These are phyloP conservation scores for Sinocyclocheilus anshuiensis DNA, from an alignment of 2,113 vertebrate genomes.

Conservation along the genomic window DNA sequence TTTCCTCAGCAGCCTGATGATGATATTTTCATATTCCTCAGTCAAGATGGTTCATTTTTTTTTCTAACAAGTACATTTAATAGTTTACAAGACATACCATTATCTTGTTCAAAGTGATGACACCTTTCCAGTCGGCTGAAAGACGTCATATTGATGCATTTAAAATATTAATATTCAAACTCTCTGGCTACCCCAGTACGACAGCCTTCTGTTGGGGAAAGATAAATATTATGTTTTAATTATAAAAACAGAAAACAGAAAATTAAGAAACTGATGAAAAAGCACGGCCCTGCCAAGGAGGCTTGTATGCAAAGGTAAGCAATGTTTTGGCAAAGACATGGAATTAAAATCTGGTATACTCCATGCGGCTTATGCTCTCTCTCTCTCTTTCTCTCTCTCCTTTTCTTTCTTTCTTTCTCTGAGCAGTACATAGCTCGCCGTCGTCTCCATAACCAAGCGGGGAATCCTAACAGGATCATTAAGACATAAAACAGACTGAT, in stretches of 20 bases:
- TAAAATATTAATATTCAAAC: slow-evolving; percentile 82
- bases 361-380: slow-evolving; percentile 66
- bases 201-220: slow-evolving; percentile 83
- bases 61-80: slow-evolving; percentile 44
- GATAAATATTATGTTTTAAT: slow-evolving; percentile 87
- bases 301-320: slow-evolving; percentile 73
- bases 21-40: slow-evolving; percentile 10
- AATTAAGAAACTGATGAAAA: slow-evolving; percentile 68
- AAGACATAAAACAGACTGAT: slow-evolving; percentile 79
- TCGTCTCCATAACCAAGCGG: slow-evolving; percentile 71
- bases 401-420: slow-evolving; percentile 35
- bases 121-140: slow-evolving; percentile 62
- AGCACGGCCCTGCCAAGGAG: slow-evolving; percentile 56
- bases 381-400: slow-evolving; percentile 16
- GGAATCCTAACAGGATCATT: slow-evolving; percentile 80
- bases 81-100: slow-evolving; percentile 48
- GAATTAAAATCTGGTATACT: slow-evolving; percentile 72
- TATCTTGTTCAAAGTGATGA: slow-evolving; percentile 68
- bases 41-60: background rate
- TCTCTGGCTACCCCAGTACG: slow-evolving; percentile 77
- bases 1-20: slow-evolving; percentile 6
- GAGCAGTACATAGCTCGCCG: slow-evolving; percentile 60
- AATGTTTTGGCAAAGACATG: slow-evolving; percentile 72
- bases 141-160: slow-evolving; percentile 80
- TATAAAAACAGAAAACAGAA: slow-evolving; percentile 85